phyloP scores from a whole-genome alignment of 2,888 invertebrate species.

The Papilio elwesi region DNA sequence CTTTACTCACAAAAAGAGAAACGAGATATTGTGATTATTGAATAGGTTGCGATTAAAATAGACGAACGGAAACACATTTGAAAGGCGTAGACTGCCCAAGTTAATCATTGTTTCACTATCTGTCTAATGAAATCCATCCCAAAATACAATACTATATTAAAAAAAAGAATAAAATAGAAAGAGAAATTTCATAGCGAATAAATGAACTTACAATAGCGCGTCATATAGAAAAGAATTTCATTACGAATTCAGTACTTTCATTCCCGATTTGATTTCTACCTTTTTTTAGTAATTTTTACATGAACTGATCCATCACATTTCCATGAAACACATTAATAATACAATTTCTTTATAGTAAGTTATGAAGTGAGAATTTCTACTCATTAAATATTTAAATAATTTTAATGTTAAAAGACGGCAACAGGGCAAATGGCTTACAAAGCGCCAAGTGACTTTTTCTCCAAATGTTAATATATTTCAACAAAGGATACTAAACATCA shows the following conservation, averaged over 20 bases:
- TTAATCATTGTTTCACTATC: conserved; percentile 14
- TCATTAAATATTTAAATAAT: too few species aligned
- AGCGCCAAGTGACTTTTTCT: too few species aligned
- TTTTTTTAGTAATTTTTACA: neutral
- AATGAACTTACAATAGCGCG: neutral
- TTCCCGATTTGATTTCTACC: neutral
- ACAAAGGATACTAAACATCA: too few species aligned
- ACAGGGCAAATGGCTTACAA: too few species aligned
- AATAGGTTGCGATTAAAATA: conserved; percentile 39
- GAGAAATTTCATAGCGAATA: conserved; percentile 3
- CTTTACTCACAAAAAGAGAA: conserved; percentile 1
- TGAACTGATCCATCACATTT: too few species aligned
- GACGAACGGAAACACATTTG: conserved; percentile 37
- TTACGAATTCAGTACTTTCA: conserved; percentile 19
- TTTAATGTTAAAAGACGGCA: too few species aligned
- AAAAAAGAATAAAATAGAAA: conserved; percentile 12
- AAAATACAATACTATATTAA: conserved; percentile 16
- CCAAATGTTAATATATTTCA: too few species aligned
- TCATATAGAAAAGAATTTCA: conserved; percentile 20
- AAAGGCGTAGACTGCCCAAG: conserved; percentile 35
- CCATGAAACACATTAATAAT: too few species aligned
- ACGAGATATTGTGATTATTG: conserved; percentile 21
- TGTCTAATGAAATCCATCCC: neutral
- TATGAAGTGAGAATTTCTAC: too few species aligned
- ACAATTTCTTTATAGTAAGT: too few species aligned